Conservation (phyloP, 1,140 invertebrate species). For the Laupala kohalensis region DNA sequence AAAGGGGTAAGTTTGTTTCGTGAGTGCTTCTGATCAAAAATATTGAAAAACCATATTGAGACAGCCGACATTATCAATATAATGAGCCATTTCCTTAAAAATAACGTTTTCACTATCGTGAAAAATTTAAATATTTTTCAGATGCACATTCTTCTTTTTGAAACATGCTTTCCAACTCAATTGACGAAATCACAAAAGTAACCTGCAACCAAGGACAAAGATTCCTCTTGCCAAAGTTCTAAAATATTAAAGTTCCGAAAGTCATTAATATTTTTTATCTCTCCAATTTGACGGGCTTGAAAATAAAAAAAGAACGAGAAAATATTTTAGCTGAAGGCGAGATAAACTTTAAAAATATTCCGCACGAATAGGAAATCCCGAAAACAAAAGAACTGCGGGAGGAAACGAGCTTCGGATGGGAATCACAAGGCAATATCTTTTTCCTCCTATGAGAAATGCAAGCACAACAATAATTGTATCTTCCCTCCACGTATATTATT, state of each 20-base stretch:
- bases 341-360: neutral
- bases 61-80: no score
- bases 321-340: neutral
- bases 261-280: neutral
- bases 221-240: neutral
- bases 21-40: no score
- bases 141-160: no score
- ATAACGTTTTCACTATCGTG: no score
- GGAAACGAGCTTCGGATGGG: neutral
- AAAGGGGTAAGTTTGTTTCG: no score
- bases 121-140: no score
- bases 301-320: neutral
- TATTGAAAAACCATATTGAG: no score
- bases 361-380: neutral
- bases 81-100: no score
- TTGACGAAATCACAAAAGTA: neutral
- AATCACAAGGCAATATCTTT: neutral
- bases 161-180: no score
- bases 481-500: neutral
- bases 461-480: neutral
- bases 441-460: neutral
- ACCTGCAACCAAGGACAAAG: neutral
- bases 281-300: neutral
- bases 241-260: neutral
- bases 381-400: neutral